A percentile compares a stretch with the other conserved stretches of the same genome.
Evolutionary conservation across 1,140 invertebrate species (phyloP).

Genomic region (Phymastichus coffea): DNA sequence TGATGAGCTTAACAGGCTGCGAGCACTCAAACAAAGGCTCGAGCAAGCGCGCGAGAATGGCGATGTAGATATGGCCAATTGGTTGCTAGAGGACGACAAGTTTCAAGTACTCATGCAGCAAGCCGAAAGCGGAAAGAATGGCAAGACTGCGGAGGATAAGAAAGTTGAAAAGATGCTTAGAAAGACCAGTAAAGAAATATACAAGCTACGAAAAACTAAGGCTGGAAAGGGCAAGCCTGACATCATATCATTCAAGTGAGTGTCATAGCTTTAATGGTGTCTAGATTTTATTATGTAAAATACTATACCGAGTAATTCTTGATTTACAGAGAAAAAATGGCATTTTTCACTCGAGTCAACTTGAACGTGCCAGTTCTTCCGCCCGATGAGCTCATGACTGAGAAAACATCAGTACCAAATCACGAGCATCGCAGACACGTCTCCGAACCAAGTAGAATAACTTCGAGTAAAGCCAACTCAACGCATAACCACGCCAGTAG

Average conservation of each 20-base stretch:
- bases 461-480: neutral
- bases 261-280: conserved; percentile 40
- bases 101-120: conserved; percentile 76
- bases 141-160: conserved; percentile 71
- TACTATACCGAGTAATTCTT: neutral
- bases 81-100: conserved; percentile 84
- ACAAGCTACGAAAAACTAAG: conserved; percentile 82
- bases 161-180: conserved; percentile 80
- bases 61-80: conserved; percentile 75
- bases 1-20: conserved; percentile 79
- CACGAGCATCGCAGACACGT: conserved; percentile 45
- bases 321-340: conserved; percentile 88
- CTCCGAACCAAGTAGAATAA: conserved; percentile 40
- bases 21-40: conserved; percentile 74
- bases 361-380: conserved; percentile 75
- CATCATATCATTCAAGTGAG: conserved; percentile 90
- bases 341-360: conserved; percentile 85
- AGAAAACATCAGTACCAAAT: neutral
- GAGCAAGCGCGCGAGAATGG: conserved; percentile 75
- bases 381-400: conserved; percentile 57
- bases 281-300: conserved; percentile 1
- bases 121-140: conserved; percentile 60
- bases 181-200: conserved; percentile 86
- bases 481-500: neutral
- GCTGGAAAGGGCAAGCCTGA: conserved; percentile 88